These are phyloP conservation scores for Tragelaphus imberbis DNA, from an alignment of 2,113 vertebrate species.

Conservation along the genomic window DNA sequence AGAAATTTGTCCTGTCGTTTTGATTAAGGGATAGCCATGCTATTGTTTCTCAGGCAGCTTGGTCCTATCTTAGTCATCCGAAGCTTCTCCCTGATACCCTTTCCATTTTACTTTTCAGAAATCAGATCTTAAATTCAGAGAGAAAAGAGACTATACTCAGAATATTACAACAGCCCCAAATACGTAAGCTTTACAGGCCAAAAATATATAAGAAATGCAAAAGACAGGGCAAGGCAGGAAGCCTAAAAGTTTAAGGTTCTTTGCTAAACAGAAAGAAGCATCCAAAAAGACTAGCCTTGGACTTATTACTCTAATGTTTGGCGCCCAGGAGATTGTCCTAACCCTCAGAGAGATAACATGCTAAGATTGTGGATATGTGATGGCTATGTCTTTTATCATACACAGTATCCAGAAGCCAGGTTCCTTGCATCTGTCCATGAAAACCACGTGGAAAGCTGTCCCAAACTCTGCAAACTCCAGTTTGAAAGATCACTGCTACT, in stretches of 20 bases:
- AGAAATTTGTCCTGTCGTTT: neutral
- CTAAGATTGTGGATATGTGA: neutral
- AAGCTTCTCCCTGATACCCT: neutral
- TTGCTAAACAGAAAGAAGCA: neutral
- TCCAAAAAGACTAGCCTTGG: neutral
- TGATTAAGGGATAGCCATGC: neutral
- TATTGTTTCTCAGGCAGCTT: neutral
- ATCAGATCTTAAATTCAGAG: neutral
- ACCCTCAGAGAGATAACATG: constrained; percentile 5
- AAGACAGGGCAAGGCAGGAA: neutral
- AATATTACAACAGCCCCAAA: neutral
- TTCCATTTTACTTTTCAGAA: neutral
- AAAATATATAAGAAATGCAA: neutral
- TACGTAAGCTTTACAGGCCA: neutral
- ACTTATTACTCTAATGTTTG: neutral
- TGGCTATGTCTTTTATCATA: neutral
- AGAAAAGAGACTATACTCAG: neutral
- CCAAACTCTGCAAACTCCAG: neutral
- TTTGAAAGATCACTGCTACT: neutral
- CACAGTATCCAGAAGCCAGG: neutral
- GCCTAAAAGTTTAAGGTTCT: neutral
- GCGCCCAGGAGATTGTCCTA: neutral
- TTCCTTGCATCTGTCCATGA: neutral
- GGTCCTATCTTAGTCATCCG: neutral
- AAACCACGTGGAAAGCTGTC: neutral